Evolutionary conservation across 2,888 invertebrate genomes (phyloP).

Genomic region (Zaprionus obscuricornis): DNA sequence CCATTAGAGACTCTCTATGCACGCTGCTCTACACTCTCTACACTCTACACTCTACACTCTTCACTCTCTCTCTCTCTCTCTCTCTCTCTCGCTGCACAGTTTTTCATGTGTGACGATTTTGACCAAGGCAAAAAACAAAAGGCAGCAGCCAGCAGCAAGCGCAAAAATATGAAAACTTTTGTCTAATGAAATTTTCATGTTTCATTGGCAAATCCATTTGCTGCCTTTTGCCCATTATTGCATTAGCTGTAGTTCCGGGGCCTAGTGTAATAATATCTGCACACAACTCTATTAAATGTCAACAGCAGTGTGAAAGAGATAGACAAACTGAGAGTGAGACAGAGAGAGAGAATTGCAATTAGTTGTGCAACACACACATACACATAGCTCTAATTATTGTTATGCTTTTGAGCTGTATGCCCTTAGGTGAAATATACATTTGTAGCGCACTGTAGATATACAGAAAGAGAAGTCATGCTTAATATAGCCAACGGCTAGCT

Average conservation of each 20-base stretch:
- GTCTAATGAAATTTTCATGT: conserved; percentile 73
- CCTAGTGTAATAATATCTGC: background rate
- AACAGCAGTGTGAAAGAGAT: conserved; percentile 7
- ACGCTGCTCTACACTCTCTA: conserved; percentile 2
- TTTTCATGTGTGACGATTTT: conserved; percentile 24
- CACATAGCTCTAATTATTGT: conserved; percentile 3
- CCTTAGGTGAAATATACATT: conserved; percentile 47
- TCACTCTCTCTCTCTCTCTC: background rate
- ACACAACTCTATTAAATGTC: conserved; percentile 55
- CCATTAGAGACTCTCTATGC: conserved; percentile 40
- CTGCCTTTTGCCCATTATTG: conserved; percentile 29
- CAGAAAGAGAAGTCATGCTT: conserved; percentile 26
- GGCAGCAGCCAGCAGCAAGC: conserved; percentile 18
- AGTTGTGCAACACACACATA: conserved; percentile 51
- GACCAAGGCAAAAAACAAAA: background rate
- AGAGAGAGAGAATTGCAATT: conserved; percentile 57
- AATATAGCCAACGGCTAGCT: conserved; percentile 8
- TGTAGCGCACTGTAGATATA: conserved; percentile 1
- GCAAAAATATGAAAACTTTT: conserved; percentile 22
- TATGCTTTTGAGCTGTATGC: conserved; percentile 30
- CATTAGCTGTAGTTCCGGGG: conserved; percentile 19
- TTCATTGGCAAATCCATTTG: conserved; percentile 61
- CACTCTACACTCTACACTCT: too few species aligned
- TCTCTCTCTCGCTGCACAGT: background rate
- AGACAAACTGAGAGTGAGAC: background rate